These are phyloP conservation scores for Eidolon helvum DNA, from an alignment of 2,113 vertebrate genomes.

Conservation along the genomic window DNA sequence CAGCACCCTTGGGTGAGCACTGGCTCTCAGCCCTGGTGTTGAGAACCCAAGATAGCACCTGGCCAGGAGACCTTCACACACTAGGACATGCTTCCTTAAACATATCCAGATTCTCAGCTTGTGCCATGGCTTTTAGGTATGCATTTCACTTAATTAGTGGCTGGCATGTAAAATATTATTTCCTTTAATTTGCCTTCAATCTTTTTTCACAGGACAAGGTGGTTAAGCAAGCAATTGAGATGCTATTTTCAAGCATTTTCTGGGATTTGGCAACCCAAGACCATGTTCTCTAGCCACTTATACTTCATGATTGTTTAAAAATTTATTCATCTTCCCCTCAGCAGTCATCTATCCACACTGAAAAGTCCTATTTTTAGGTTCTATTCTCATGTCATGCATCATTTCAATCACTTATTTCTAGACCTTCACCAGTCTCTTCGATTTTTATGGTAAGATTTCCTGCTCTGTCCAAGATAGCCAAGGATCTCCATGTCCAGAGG, in stretches of 20 bases:
- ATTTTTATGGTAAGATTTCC: neutral
- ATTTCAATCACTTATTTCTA: conserved; percentile 39
- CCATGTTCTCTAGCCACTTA: neutral
- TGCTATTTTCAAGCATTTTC: neutral
- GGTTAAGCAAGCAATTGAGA: neutral
- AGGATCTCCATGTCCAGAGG: neutral
- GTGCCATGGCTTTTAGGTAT: neutral
- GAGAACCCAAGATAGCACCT: neutral
- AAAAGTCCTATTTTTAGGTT: conserved; percentile 41
- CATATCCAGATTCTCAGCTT: neutral
- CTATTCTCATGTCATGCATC: conserved; percentile 27
- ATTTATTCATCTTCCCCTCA: neutral
- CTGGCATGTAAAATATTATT: neutral
- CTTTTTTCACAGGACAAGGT: neutral
- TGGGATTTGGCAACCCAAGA: neutral
- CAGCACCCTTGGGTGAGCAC: fast-evolving
- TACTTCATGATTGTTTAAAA: neutral
- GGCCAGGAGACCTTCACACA: neutral
- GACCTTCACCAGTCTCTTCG: neutral
- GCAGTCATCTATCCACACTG: neutral
- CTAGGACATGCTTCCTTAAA: neutral
- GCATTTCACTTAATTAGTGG: neutral
- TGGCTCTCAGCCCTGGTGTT: neutral
- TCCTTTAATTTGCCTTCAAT: neutral
- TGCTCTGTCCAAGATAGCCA: neutral